Base-by-base conservation (phyloP, 2,113 vertebrate genomes). In the Xyliphius kryptos region DNA sequence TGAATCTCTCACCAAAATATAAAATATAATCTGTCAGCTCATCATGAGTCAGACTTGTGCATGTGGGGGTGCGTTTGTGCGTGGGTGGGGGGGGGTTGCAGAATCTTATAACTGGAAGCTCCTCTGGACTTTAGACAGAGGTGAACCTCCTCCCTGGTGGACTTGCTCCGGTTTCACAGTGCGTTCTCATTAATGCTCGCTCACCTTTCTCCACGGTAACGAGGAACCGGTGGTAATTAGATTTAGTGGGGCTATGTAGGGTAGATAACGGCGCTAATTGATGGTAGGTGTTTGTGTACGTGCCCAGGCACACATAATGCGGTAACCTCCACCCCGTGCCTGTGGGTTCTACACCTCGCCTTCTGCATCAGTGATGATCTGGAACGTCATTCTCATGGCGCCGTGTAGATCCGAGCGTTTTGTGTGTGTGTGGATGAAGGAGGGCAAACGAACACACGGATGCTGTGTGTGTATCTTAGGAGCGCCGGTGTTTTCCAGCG, bases 401-500 rank as follows among this genome's bases (percentile, higher is more conserved):
- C n/a, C n/a, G n/a, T n/a, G n/a, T 66, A 50, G 41, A 16, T 58
- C 1, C 62, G 46, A 43, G 47, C 16, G 63, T 67, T n/a, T 38
- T 57, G 50, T 48, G 52, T 48, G 55, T 48, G 52, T 48, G 55
- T 44, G 57, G 51, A 38, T 56, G 13, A 32, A 32, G 26, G 26
- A 32, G 26, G 26, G 26, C 26, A n/a, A n/a, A n/a, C n/a, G n/a
- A n/a, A n/a, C n/a, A n/a, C n/a, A n/a, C 26, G 7, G 26, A 32
- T 32, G 26, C 26, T 6, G 26, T 6, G 26, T 32, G 2, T 32
- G 26, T 32, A 32, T 32, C 26, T 32, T 6, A 32, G 4, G 7
- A 6, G 26, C 26, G 26, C 26, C 79, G 80, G 79, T 72, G 72
- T 75, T 73, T 83, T 81, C 77, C 72, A 72, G 78, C 74, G 74